Evolutionary conservation across 2,888 invertebrate species (phyloP).

Genomic region (Caenorhabditis macrosperma): DNA sequence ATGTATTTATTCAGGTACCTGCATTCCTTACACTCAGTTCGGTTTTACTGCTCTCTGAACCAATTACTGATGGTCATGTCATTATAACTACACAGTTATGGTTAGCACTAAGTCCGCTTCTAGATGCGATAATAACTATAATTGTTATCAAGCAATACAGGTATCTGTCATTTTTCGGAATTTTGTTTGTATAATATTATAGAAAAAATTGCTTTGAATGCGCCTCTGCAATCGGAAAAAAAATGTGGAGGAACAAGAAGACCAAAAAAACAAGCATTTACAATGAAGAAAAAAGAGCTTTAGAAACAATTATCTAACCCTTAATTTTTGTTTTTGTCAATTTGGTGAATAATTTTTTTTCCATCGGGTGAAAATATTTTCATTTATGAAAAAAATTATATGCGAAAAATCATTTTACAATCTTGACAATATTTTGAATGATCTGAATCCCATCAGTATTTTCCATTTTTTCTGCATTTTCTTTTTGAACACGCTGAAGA

Average conservation of each 20-base stretch:
- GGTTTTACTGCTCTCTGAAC: slow-evolving; percentile 67
- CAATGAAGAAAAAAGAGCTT: slow-evolving; percentile 58
- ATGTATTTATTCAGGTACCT: slow-evolving; percentile 75
- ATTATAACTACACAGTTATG: slow-evolving; percentile 73
- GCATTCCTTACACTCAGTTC: slow-evolving; percentile 74
- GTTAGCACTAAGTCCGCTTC: slow-evolving; percentile 71
- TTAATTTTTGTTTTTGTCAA: no score
- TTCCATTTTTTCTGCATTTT: no score
- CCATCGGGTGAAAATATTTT: no score
- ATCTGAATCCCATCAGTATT: no score
- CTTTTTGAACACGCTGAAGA: no score
- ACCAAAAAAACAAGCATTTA: slow-evolving; percentile 17
- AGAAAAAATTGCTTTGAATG: slow-evolving; percentile 59
- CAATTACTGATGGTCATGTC: slow-evolving; percentile 67
- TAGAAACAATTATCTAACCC: slow-evolving; percentile 60
- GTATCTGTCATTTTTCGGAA: slow-evolving; percentile 26
- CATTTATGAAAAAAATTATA: no score
- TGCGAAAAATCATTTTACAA: no score
- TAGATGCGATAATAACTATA: slow-evolving; percentile 73
- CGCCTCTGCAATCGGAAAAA: slow-evolving; percentile 48
- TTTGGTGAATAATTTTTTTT: no score
- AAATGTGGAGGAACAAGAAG: slow-evolving; percentile 51
- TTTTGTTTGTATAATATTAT: slow-evolving; percentile 6
- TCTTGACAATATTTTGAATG: no score
- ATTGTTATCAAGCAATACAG: slow-evolving; percentile 75